Base-by-base conservation (phyloP, 2,888 invertebrate genomes). In the Rhogogaster chlorosoma region DNA sequence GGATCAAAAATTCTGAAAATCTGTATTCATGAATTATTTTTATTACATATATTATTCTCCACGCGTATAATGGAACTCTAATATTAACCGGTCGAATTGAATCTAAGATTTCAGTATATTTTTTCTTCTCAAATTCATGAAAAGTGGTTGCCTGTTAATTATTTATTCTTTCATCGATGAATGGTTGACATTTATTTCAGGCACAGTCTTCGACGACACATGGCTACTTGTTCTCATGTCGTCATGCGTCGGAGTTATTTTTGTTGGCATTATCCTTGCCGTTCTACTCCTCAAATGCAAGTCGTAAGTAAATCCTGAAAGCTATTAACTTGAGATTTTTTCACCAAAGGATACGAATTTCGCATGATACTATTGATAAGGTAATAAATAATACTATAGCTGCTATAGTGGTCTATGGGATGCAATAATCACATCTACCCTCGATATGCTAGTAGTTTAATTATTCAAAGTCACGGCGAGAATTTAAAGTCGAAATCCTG, bases 191-290 rank as follows among this genome's bases (percentile, higher is more conserved):
- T 94, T 88, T 94, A 94, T 82, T 94, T 93, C 75, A 95, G 95
- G 94, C n/a, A 93, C 93, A 15, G 91, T 93, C 67, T 95, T 95
- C 80, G 97, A 97, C 88, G 97, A 97, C 92, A 97, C 98, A 0
- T 98, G 98, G 98, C 95, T 98, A 83, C 94, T 97, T 87, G 96
- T 97, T 67, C 93, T 97, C 86, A 96, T 97, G 89, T 96, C 97
- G 0, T 97, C 97, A 85, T 97, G 97, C 91, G 95, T 97, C 88
- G 97, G 97, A 4, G 97, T 98, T 26, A 95, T 98, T 57, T 95
- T 97, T 87, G 94, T 98, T 82, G 97, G 97, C 18, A 96, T 97
- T 3, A 94, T 98, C 32, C 94, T 98, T 53, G 97, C 97, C 0
- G 94, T 97, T 85, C 96, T 97, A 91, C 94, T 98, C 82, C 95